phyloP scores from a whole-genome alignment of 2,113 vertebrate species.

The Phocoena phocoena region DNA sequence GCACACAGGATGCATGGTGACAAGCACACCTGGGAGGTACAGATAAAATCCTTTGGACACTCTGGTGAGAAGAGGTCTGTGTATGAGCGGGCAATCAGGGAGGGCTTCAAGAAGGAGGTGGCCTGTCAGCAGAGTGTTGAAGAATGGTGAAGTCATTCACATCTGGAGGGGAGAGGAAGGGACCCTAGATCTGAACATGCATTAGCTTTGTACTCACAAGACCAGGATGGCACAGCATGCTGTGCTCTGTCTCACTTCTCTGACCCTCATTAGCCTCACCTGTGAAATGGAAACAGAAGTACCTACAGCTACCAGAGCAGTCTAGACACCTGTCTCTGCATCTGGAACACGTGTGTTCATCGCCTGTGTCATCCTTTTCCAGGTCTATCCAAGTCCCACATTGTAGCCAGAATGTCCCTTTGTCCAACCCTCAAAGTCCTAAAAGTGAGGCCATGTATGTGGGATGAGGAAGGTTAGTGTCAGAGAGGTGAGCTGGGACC shows the following conservation, averaged over 20 bases:
- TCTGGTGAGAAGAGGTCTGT: neutral
- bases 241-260: rapidly evolving
- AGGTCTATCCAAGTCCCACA: rapidly evolving
- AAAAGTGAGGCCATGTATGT: rapidly evolving
- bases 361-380: rapidly evolving
- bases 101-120: neutral
- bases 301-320: rapidly evolving
- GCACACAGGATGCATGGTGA: neutral
- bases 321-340: neutral
- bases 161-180: neutral
- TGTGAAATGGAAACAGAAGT: neutral
- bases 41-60: neutral
- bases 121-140: no score
- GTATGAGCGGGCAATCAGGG: rapidly evolving
- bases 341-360: neutral
- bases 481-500: no score
- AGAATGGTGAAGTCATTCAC: neutral
- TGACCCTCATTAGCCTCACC: neutral
- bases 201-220: neutral
- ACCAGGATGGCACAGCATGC: neutral
- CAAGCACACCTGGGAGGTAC: rapidly evolving
- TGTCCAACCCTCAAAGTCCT: neutral
- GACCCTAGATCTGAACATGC: neutral
- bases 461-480: neutral
- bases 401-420: neutral